A percentile compares a stretch with the other conserved stretches of the same genome.
Conservation (phyloP, 1,140 invertebrate genomes). For the Alviniconcha marisindica region DNA sequence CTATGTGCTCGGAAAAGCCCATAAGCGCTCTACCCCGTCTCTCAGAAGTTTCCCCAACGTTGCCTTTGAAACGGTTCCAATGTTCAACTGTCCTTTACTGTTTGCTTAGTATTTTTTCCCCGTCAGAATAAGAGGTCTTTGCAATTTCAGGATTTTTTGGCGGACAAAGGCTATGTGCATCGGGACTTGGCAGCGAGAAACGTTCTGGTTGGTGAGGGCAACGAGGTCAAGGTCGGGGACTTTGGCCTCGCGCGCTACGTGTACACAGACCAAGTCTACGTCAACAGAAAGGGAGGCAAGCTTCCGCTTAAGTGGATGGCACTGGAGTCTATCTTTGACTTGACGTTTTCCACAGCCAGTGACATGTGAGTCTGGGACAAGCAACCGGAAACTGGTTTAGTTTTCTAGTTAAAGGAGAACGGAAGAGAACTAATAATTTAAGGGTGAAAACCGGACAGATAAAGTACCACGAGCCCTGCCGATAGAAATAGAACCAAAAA, state of each 20-base stretch:
- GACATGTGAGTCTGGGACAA: conserved; percentile 75
- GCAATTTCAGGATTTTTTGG: conserved; percentile 77
- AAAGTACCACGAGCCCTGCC: no score
- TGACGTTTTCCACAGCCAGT: conserved; percentile 76
- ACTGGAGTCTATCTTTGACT: conserved; percentile 76
- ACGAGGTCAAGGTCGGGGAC: conserved; percentile 74
- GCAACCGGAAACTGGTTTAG: no score
- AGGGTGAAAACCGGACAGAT: no score
- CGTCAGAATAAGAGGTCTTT: no score
- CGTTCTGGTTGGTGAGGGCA: conserved; percentile 74
- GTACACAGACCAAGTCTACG: conserved; percentile 75
- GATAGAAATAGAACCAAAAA: no score
- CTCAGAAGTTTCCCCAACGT: no score
- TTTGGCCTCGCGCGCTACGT: conserved; percentile 77
- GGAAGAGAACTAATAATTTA: no score
- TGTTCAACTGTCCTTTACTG: no score
- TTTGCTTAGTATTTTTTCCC: no score
- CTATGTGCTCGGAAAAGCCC: no score
- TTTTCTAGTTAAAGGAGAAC: background rate
- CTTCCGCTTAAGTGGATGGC: conserved; percentile 77
- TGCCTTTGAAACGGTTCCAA: no score
- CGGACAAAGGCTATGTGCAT: conserved; percentile 77
- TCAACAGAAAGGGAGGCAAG: conserved; percentile 78
- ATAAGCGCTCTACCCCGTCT: no score
- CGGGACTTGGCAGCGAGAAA: conserved; percentile 77